phyloP scores from a whole-genome alignment of 2,888 invertebrate genomes.

The Acheta domesticus region DNA sequence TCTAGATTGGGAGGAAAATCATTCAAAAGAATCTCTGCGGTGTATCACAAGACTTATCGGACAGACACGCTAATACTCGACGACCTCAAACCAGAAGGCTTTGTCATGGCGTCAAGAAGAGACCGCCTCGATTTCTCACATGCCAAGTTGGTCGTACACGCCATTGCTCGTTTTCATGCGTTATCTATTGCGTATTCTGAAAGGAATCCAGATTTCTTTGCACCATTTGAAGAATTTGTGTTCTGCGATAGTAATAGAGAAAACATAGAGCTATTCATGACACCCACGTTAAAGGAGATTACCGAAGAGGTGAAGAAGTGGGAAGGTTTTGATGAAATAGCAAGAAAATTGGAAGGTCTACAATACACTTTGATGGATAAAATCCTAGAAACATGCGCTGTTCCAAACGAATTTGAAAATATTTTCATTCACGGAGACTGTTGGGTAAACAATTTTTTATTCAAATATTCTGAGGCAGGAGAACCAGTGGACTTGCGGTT shows the following conservation, averaged over 20 bases:
- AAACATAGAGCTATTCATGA: no score
- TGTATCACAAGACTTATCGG: neutral
- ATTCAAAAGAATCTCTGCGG: neutral
- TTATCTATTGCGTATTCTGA: conserved; percentile 24
- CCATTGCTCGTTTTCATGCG: conserved; percentile 31
- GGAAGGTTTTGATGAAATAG: neutral
- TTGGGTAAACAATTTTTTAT: conserved; percentile 37
- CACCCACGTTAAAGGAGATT: no score
- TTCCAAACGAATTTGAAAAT: neutral
- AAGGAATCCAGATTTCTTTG: neutral
- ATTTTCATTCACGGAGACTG: conserved; percentile 36
- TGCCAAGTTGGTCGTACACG: conserved; percentile 23
- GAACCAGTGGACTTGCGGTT: conserved; percentile 29
- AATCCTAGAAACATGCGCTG: neutral
- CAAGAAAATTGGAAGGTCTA: neutral
- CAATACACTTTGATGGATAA: neutral
- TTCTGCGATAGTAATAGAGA: neutral
- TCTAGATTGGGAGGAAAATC: neutral
- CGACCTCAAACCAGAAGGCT: conserved; percentile 27
- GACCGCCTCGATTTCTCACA: conserved; percentile 28
- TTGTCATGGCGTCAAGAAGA: conserved; percentile 30
- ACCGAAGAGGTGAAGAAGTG: neutral
- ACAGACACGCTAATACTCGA: conserved; percentile 27
- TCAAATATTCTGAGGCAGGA: conserved; percentile 18
- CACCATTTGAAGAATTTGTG: neutral